Evolutionary conservation across 53 echinoderm and acorn worm species (phyloP).

Genomic region (Stichopus horrens): DNA sequence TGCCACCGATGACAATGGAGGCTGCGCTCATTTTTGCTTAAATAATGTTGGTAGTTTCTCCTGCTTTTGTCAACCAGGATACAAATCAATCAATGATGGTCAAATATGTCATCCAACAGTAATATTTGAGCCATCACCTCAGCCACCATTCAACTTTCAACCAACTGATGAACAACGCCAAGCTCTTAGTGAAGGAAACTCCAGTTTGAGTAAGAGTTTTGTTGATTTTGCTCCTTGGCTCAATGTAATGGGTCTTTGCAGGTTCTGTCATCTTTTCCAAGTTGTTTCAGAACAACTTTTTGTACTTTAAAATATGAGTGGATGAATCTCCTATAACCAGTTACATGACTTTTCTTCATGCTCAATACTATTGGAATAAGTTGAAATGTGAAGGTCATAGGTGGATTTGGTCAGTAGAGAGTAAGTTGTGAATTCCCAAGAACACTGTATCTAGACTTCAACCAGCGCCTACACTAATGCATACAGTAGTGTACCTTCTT

Average conservation of each 20-base stretch:
- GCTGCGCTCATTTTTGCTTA: slow-evolving; percentile 63
- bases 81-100: slow-evolving; percentile 45
- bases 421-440: too few species aligned
- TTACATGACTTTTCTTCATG: too few species aligned
- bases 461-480: too few species aligned
- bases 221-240: background rate
- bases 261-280: background rate
- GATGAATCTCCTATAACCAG: too few species aligned
- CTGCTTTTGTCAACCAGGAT: slow-evolving; percentile 57
- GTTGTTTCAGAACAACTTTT: background rate
- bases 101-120: background rate
- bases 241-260: background rate
- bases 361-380: too few species aligned
- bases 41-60: slow-evolving; percentile 61
- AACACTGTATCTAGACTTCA: too few species aligned
- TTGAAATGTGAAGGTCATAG: too few species aligned
- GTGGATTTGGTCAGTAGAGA: too few species aligned
- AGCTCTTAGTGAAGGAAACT: background rate
- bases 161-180: background rate
- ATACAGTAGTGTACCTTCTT: too few species aligned
- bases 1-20: slow-evolving; percentile 44
- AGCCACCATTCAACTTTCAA: background rate
- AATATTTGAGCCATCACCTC: background rate
- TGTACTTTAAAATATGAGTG: too few species aligned
- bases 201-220: background rate